Evolutionary conservation across 2,888 invertebrate genomes (phyloP).

Genomic region (Gasteruption jaculator): DNA sequence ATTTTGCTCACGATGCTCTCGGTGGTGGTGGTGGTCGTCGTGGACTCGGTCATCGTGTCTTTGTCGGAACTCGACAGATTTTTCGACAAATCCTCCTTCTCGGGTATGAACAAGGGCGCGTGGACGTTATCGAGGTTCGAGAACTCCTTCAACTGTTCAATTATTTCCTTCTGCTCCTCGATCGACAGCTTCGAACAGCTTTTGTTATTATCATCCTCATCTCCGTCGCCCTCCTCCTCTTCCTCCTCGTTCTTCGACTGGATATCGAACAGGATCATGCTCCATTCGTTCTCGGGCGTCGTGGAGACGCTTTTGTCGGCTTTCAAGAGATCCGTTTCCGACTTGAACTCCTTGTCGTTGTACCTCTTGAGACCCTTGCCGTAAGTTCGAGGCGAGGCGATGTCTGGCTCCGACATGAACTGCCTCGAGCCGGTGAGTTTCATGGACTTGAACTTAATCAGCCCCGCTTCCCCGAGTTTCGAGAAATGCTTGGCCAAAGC

Average conservation of each 20-base stretch:
- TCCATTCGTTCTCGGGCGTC: slow-evolving; percentile 33
- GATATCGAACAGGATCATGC: slow-evolving; percentile 39
- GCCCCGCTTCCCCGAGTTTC: slow-evolving; percentile 46
- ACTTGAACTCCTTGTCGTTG: slow-evolving; percentile 33
- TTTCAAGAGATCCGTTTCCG: slow-evolving; percentile 39
- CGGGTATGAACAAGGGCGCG: slow-evolving; percentile 37
- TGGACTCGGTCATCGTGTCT: slow-evolving; percentile 27
- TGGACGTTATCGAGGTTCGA: slow-evolving; percentile 40
- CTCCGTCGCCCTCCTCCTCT: background rate
- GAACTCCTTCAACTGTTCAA: slow-evolving; percentile 44
- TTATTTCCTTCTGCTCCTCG: slow-evolving; percentile 40
- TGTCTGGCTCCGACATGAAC: slow-evolving; percentile 49
- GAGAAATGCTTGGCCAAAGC: slow-evolving; percentile 67
- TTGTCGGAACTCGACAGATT: slow-evolving; percentile 20
- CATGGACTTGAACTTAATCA: slow-evolving; percentile 42
- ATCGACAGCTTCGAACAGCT: slow-evolving; percentile 35
- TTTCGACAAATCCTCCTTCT: slow-evolving; percentile 19
- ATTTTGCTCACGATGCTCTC: slow-evolving; percentile 15
- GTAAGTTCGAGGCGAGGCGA: slow-evolving; percentile 32
- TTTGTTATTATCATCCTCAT: slow-evolving; percentile 8
- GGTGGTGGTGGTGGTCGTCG: slow-evolving; percentile 22
- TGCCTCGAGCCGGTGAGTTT: slow-evolving; percentile 33
- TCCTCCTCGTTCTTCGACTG: slow-evolving; percentile 25
- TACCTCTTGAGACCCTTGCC: slow-evolving; percentile 15
- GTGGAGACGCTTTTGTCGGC: slow-evolving; percentile 31